Evolutionary conservation across 1,140 invertebrate genomes (phyloP), one percentile per base, ranked within the genome.

Genomic region (Euura saliciscinereae): DNA sequence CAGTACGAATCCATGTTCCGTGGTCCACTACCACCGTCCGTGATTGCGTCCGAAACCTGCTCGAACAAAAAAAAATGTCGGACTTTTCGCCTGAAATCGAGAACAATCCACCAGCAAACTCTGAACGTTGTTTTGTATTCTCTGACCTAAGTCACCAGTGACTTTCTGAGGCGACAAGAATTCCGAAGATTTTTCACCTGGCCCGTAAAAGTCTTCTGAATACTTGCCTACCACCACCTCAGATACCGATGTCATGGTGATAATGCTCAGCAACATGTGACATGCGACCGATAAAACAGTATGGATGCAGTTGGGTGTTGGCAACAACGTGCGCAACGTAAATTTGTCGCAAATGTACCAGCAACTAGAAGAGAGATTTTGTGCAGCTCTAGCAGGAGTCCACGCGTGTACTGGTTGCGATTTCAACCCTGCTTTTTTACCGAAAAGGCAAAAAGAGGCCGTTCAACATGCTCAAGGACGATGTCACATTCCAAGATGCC

Each of bases 371-470:
- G 4, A 45, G 64, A 67, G 66, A 65, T 42, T 83, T n/a, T 81
- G 77, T 74, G 46, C 46, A 75, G 73, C 69, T 28, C 77, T 86
- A 64, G 79, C 80, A 71, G 81, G 76, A 65, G 82, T 86, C 66
- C 85, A 86, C 77, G 83, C 84, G n/a, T 73, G 86, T 0, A 86
- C 83, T 8, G 83, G 85, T 45, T 86, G 85, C 75, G 85, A 86
- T 72, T 86, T 77, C 71, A 86, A 85, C 76, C 84, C 83, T 44
- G 76, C 79, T 8, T 84, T 84, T 82, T 68, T 79, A 74, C n/a
- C 76, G 72, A 13, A 81, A 78, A 78, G 80, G 80, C 10, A 82
- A 82, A 1, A 28, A 28, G 28, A 28, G 28, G 28, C 28, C 28
- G 28, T 28, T 28, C 28, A 28, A 28, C 28, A 28, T 28, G 28